Base-by-base conservation (phyloP, 2,113 vertebrate species). In the Chroicocephalus ridibundus region DNA sequence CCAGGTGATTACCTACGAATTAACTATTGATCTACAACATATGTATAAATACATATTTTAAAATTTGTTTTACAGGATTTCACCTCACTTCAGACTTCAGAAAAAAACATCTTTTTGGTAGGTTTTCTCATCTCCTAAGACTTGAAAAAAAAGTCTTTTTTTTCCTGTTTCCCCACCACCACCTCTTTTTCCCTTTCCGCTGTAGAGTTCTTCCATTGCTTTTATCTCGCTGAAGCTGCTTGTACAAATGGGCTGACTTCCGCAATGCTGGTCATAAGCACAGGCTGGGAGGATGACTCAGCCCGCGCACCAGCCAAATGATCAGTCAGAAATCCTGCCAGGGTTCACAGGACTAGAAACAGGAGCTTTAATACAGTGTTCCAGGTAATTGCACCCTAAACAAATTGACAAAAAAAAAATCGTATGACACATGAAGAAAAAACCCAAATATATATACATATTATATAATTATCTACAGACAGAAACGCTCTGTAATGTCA, bases 141-240 rank as follows among this genome's bases (percentile, higher is more conserved):
- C 27, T 54, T 66, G 0, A 8, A 60, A 76, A 65, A 70, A n/a
- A 8, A 0, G 2, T 6, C 2, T 7, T 6, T 18, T 20, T 22
- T 40, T 22, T 27, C 18, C 6, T 4, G 38, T 38, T 38, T 38
- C 13, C 15, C 25, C 51, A 24, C 49, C 49, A 5, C 51, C 13
- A 38, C 38, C 38, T 38, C 38, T 6, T 27, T 25, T 16, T 15
- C 5, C 3, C 52, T 77, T 83, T 38, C 20, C 6, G 4, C 49
- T 44, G 4, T n/a, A 42, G 29, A 46, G 19, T 36, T 88, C 44
- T 72, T 47, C 38, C 51, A 60, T 13, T 32, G 29, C 9, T 82
- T 93, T 82, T 82, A 16, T 68, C 20, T 69, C 44, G 22, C 25
- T 55, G 40, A 68, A 95, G n/a, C 54, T 87, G 62, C 10, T 40